Conservation (phyloP, 2,888 invertebrate species). For the Coecobrya sp. region DNA sequence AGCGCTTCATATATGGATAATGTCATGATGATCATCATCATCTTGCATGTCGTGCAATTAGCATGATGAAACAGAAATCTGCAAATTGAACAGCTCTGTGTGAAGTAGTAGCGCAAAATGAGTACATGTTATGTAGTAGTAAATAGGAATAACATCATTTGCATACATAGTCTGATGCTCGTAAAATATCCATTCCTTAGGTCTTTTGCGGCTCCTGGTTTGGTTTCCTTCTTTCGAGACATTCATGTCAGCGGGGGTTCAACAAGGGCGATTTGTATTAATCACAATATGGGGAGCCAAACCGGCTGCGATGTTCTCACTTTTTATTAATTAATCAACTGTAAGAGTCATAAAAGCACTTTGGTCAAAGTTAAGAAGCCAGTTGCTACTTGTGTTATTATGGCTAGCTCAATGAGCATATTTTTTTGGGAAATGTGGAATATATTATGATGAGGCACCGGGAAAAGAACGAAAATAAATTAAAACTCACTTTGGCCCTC, state of each 20-base stretch:
- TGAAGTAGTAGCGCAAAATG: not conserved
- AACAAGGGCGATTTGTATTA: slow-evolving; percentile 72
- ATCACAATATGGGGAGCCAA: slow-evolving; percentile 65
- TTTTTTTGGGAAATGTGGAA: not conserved
- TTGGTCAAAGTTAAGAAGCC: slow-evolving; percentile 1
- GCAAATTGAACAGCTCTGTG: slow-evolving; percentile 46
- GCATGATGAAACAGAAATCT: slow-evolving; percentile 72
- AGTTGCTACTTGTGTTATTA: slow-evolving; percentile 20
- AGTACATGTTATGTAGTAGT: no score
- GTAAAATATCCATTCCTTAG: slow-evolving; percentile 31
- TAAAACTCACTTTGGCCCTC: not conserved
- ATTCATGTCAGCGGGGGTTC: slow-evolving; percentile 64
- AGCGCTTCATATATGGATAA: slow-evolving; percentile 8
- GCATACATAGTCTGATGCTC: slow-evolving; percentile 19
- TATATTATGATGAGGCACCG: not conserved
- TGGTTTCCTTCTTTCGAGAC: slow-evolving; percentile 64
- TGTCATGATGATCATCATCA: slow-evolving; percentile 33
- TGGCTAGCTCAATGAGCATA: not conserved
- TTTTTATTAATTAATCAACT: slow-evolving; percentile 79
- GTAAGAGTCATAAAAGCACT: slow-evolving; percentile 18
- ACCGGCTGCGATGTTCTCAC: slow-evolving; percentile 72
- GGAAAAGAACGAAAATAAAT: not conserved
- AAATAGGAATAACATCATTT: slow-evolving; percentile 38
- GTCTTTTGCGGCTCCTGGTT: slow-evolving; percentile 77
- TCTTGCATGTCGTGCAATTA: slow-evolving; percentile 55